Evolutionary conservation across 2,888 invertebrate species (phyloP).

Genomic region (Gordius sp.): DNA sequence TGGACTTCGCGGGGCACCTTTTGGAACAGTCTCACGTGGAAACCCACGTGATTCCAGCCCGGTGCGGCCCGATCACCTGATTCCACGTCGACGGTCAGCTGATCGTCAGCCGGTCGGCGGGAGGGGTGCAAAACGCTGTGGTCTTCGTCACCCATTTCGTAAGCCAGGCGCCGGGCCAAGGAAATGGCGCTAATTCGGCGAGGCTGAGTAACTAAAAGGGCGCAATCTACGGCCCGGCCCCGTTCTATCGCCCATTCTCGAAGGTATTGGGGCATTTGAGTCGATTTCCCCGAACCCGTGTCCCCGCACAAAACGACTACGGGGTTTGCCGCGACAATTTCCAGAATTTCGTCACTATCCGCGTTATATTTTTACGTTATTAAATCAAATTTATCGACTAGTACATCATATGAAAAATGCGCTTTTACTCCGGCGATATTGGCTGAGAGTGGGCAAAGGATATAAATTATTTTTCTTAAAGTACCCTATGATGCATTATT

Average conservation of each 20-base stretch:
- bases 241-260: constrained; percentile 28
- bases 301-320: constrained; percentile 41
- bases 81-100: background rate
- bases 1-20: constrained; percentile 25
- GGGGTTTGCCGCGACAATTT: constrained; percentile 32
- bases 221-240: constrained; percentile 30
- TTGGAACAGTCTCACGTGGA: constrained; percentile 33
- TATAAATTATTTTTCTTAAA: too few species aligned
- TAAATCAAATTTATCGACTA: too few species aligned
- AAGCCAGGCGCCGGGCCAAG: constrained; percentile 39
- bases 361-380: too few species aligned
- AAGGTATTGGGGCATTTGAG: constrained; percentile 39
- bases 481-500: too few species aligned
- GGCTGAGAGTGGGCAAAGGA: too few species aligned
- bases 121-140: constrained; percentile 17
- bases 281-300: constrained; percentile 48
- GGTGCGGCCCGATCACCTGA: too few species aligned
- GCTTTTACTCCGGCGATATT: too few species aligned
- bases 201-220: constrained; percentile 41
- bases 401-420: too few species aligned
- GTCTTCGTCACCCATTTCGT: constrained; percentile 38
- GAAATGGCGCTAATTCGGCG: constrained; percentile 43
- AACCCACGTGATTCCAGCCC: constrained; percentile 36
- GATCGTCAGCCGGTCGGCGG: background rate
- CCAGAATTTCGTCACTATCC: constrained; percentile 40